Percentiles rank a stretch among this genome's conserved stretches.
phyloP scores from a whole-genome alignment of 2,113 vertebrate genomes.

The Stigmatopora nigra region DNA sequence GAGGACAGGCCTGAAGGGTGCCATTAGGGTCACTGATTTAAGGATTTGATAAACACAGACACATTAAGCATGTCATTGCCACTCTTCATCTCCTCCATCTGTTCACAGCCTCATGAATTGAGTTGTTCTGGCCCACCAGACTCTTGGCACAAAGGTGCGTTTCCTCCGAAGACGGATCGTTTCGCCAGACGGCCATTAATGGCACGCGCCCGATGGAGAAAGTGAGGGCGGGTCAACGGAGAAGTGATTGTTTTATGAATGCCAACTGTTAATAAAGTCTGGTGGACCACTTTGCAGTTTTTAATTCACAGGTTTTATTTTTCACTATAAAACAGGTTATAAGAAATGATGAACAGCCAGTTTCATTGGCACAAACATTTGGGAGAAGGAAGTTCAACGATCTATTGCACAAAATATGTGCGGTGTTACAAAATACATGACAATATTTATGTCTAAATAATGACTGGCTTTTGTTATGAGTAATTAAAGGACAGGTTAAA shows the following conservation, averaged over 20 bases:
- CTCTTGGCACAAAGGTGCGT: constrained; percentile 43
- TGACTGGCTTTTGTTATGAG: neutral
- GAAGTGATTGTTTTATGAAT: constrained; percentile 4
- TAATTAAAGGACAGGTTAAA: neutral
- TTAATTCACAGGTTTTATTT: neutral
- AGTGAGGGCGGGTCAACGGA: constrained; percentile 3
- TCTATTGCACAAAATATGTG: neutral
- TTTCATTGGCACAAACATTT: neutral
- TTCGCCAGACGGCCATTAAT: constrained; percentile 38
- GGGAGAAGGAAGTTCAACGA: neutral
- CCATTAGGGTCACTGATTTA: constrained; percentile 35
- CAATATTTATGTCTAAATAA: neutral
- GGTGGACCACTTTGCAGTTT: constrained; percentile 1
- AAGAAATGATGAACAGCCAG: neutral
- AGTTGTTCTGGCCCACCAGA: constrained; percentile 46
- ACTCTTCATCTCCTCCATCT: constrained; percentile 12
- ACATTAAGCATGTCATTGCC: constrained; percentile 14
- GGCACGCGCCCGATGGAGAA: constrained; percentile 25
- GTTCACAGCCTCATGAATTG: constrained; percentile 39
- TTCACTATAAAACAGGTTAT: neutral
- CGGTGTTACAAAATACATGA: neutral
- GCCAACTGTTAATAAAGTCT: constrained; percentile 5
- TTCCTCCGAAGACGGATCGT: constrained; percentile 42
- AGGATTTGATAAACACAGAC: constrained; percentile 41
- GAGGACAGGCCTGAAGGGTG: constrained; percentile 24